Percentiles rank a stretch among this genome's conserved stretches.
Conservation (phyloP, 2,113 vertebrate species). For the Grallaria varia region DNA sequence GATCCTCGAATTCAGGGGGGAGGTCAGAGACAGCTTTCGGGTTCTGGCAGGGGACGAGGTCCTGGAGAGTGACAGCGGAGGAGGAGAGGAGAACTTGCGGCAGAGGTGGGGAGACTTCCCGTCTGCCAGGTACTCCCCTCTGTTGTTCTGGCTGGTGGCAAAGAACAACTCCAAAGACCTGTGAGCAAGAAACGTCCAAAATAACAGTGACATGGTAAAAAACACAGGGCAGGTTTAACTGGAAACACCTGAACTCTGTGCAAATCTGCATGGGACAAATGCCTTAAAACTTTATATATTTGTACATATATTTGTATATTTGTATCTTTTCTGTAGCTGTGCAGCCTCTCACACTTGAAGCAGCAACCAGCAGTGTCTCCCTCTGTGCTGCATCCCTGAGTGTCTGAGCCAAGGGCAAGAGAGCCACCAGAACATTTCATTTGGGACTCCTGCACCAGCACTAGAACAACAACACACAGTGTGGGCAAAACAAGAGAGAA, state of each 20-base stretch:
- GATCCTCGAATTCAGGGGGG: slow-evolving; percentile 84
- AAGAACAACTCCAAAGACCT: slow-evolving; percentile 98
- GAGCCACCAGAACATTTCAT: too few relatives aligned
- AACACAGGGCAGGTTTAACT: neutral
- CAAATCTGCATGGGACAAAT: neutral
- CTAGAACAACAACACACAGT: too few relatives aligned
- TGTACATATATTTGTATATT: too few relatives aligned
- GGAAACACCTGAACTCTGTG: neutral
- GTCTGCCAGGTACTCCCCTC: slow-evolving; percentile 84
- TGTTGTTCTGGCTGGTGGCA: slow-evolving; percentile 89
- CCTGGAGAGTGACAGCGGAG: slow-evolving; percentile 87
- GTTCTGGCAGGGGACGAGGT: slow-evolving; percentile 89
- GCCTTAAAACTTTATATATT: too few relatives aligned
- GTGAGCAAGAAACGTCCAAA: neutral
- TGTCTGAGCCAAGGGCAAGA: too few relatives aligned
- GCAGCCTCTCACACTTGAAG: too few relatives aligned
- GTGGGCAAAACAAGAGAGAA: too few relatives aligned
- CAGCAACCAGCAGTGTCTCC: too few relatives aligned
- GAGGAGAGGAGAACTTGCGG: slow-evolving; percentile 96
- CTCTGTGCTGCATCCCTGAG: too few relatives aligned
- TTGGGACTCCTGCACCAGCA: too few relatives aligned
- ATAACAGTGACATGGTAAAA: neutral
- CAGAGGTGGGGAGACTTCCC: slow-evolving; percentile 91
- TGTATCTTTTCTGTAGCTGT: too few relatives aligned
- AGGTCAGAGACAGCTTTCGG: slow-evolving; percentile 92